These are phyloP conservation scores for Phrixothrix hirtus DNA, from an alignment of 2,888 invertebrate species.

Conservation along the genomic window DNA sequence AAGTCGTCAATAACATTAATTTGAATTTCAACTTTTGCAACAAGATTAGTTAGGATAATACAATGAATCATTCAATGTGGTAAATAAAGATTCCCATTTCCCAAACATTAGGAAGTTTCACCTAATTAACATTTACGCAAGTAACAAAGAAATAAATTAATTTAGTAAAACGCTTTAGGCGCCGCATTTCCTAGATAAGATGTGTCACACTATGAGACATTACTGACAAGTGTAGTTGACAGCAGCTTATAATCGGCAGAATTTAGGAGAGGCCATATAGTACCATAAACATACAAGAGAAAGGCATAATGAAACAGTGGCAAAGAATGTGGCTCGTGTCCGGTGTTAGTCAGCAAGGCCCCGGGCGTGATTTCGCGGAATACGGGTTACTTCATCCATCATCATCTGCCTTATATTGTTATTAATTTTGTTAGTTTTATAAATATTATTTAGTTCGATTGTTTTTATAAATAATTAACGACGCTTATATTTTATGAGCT, in stretches of 20 bases:
- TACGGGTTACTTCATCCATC: conserved; percentile 29
- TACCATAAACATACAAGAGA: conserved; percentile 8
- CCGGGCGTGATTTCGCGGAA: conserved; percentile 22
- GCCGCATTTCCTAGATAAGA: not conserved
- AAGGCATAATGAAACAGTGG: conserved; percentile 28
- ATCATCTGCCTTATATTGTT: conserved; percentile 14
- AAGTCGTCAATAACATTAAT: not conserved
- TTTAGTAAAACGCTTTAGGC: conserved; percentile 1
- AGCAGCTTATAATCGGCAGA: not conserved
- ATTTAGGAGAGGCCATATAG: conserved; percentile 1
- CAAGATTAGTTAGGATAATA: not conserved
- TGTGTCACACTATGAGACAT: not conserved
- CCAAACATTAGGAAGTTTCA: conserved; percentile 2
- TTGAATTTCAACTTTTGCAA: not conserved
- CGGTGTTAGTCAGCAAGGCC: conserved; percentile 32
- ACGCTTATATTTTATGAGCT: not conserved
- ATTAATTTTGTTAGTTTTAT: conserved; percentile 6
- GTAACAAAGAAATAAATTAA: not conserved
- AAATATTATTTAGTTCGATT: not conserved
- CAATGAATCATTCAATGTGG: not conserved
- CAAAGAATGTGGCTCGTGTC: conserved; percentile 33
- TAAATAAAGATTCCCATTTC: conserved; percentile 1
- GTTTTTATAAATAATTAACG: not conserved
- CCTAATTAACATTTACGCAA: conserved; percentile 8
- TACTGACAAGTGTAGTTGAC: not conserved